Conservation (phyloP, 2,888 invertebrate species). For the Tryphoninae sp. region DNA sequence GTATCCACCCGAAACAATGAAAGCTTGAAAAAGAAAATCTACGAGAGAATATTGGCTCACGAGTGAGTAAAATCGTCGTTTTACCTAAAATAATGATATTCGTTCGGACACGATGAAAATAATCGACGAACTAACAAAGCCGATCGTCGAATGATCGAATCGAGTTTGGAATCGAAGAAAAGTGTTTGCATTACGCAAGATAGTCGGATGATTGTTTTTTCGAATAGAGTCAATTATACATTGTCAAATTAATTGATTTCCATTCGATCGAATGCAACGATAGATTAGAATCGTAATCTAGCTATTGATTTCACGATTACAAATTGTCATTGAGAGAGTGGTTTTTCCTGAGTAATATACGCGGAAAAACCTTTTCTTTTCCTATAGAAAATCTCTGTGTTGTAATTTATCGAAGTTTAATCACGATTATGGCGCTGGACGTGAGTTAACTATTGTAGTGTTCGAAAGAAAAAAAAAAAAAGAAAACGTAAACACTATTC, state of each 20-base stretch:
- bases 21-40: background rate
- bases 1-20: background rate
- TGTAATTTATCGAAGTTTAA: constrained; percentile 58
- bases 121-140: background rate
- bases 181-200: constrained; percentile 14
- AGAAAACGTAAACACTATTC: constrained; percentile 49
- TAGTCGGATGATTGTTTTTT: constrained; percentile 17
- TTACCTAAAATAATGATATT: constrained; percentile 10
- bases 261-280: constrained; percentile 13
- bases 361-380: constrained; percentile 12
- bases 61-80: background rate
- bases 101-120: background rate
- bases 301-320: constrained; percentile 29
- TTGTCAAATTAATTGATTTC: constrained; percentile 42
- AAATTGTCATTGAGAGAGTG: constrained; percentile 8
- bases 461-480: constrained; percentile 33
- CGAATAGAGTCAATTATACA: constrained; percentile 51
- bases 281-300: background rate
- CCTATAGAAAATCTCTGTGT: constrained; percentile 56
- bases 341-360: background rate
- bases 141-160: background rate
- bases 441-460: constrained; percentile 56
- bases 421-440: constrained; percentile 59
- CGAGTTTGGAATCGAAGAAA: background rate
- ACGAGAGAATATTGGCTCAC: background rate